Conservation (phyloP, 92 coral and sea anemone species). For the Zoanthus sansibaricus region DNA sequence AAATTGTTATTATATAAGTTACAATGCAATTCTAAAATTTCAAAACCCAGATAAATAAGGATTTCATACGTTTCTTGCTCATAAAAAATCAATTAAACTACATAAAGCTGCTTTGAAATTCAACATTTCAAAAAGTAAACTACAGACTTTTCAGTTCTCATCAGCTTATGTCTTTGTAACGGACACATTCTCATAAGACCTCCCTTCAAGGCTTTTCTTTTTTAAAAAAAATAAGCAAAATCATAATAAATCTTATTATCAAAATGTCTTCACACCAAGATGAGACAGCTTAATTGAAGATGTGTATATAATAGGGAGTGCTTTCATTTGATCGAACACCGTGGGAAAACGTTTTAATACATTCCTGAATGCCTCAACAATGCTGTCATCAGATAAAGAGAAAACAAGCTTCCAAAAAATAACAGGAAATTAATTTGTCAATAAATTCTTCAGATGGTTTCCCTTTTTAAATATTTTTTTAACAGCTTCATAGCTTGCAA, state of each 20-base stretch:
- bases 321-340: conserved; percentile 17
- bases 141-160: not conserved
- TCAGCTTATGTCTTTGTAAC: not conserved
- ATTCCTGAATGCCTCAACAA: conserved; percentile 37
- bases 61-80: too few relatives aligned
- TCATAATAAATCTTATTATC: not conserved
- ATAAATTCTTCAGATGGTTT: conserved; percentile 64
- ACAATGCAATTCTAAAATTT: too few relatives aligned
- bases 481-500: not conserved
- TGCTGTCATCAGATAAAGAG: conserved; percentile 68
- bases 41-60: too few relatives aligned
- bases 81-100: too few relatives aligned
- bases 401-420: conserved; percentile 51
- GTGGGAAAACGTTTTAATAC: conserved; percentile 32
- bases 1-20: too few relatives aligned
- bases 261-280: conserved; percentile 20
- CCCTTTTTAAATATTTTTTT: not conserved
- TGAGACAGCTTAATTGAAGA: not conserved
- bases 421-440: conserved; percentile 72
- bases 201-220: not conserved
- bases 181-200: not conserved
- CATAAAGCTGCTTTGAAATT: too few relatives aligned
- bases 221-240: not conserved
- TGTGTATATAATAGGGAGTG: not conserved
- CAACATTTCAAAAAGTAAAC: not conserved